phyloP scores from a whole-genome alignment of 2,113 vertebrate species.

The Microcebus griseorufus region DNA sequence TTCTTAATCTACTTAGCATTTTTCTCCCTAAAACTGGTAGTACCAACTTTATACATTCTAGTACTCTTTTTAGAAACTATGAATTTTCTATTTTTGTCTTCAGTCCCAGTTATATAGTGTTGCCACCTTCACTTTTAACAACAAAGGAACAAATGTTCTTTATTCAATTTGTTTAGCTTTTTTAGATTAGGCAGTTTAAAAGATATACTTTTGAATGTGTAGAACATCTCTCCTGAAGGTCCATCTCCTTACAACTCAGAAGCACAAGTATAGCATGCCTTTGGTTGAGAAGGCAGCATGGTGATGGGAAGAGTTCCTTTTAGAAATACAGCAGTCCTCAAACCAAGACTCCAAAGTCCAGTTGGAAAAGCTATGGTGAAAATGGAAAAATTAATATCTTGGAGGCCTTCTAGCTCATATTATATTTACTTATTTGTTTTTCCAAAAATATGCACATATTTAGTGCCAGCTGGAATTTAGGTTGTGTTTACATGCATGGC shows the following conservation, averaged over 20 bases:
- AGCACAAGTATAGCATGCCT: constrained; percentile 54
- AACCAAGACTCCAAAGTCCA: not conserved
- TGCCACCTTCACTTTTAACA: constrained; percentile 67
- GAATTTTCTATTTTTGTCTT: constrained; percentile 65
- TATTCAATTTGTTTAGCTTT: constrained; percentile 58
- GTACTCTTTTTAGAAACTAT: constrained; percentile 64
- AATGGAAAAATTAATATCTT: not conserved
- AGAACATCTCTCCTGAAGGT: not conserved
- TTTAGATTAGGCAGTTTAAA: constrained; percentile 57
- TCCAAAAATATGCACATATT: constrained; percentile 1
- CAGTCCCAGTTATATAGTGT: constrained; percentile 44
- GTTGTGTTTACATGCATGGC: not conserved
- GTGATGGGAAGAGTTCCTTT: not conserved
- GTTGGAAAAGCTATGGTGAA: not conserved
- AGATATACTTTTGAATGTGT: not conserved
- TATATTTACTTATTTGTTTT: constrained; percentile 24
- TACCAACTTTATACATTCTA: constrained; percentile 53
- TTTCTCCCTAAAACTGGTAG: constrained; percentile 67
- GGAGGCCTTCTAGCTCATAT: constrained; percentile 12
- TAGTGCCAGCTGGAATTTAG: constrained; percentile 62
- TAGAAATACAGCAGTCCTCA: not conserved
- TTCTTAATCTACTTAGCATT: constrained; percentile 69
- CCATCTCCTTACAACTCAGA: not conserved
- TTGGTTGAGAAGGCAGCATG: not conserved
- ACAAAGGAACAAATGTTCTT: constrained; percentile 52